These are phyloP conservation scores for Boloria selene DNA, from an alignment of 2,888 invertebrate genomes.

Conservation along the genomic window DNA sequence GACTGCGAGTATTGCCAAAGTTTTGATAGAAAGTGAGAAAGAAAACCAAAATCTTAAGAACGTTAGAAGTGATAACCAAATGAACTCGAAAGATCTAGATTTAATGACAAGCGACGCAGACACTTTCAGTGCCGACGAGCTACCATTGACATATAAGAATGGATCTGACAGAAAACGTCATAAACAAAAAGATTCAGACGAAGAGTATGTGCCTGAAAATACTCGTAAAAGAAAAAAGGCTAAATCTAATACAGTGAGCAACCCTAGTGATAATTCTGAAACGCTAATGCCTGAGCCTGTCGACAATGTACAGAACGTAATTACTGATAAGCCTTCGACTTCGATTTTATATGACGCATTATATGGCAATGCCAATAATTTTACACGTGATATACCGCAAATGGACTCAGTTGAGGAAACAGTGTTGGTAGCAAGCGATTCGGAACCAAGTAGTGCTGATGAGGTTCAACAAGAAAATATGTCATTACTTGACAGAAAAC, in stretches of 20 bases:
- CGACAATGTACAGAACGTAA: conserved; percentile 47
- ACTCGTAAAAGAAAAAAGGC: conserved; percentile 14
- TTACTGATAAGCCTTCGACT: conserved; percentile 52
- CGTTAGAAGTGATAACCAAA: conserved; percentile 3
- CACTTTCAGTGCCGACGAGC: conserved; percentile 16
- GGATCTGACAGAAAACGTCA: conserved; percentile 25
- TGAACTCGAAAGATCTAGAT: conserved; percentile 41
- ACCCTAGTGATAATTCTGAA: neutral
- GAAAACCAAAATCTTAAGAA: neutral
- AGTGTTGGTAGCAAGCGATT: conserved; percentile 30
- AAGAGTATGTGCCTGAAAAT: conserved; percentile 32
- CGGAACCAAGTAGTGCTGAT: conserved; percentile 21
- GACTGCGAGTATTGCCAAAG: conserved; percentile 56
- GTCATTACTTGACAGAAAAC: conserved; percentile 16
- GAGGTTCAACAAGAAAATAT: neutral
- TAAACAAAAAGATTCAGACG: conserved; percentile 30
- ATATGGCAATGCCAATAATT: neutral
- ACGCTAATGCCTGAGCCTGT: conserved; percentile 47
- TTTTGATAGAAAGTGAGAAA: conserved; percentile 48
- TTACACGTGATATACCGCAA: neutral
- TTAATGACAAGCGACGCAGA: conserved; percentile 21
- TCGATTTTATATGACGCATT: conserved; percentile 47
- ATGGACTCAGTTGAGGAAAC: conserved; percentile 39
- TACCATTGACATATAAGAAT: neutral
- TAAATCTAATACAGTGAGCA: conserved; percentile 1